Evolutionary conservation across 2,888 invertebrate species (phyloP).

Genomic region (Lycia hirtaria): DNA sequence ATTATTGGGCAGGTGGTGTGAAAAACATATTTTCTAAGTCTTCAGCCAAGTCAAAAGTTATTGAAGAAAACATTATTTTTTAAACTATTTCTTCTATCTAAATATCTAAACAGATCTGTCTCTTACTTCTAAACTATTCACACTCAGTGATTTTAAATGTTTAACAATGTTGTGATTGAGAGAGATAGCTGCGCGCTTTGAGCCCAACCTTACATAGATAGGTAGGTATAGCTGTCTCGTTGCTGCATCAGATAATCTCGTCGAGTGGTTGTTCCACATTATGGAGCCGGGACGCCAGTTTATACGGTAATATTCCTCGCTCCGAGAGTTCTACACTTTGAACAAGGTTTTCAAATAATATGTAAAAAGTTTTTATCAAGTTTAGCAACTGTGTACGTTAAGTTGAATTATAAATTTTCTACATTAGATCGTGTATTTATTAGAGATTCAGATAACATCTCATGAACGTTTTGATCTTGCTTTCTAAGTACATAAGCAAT

Average conservation of each 20-base stretch:
- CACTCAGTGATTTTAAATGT: too few species aligned
- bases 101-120: too few species aligned
- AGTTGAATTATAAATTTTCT: background rate
- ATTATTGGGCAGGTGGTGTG: too few species aligned
- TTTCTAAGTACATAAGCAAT: too few species aligned
- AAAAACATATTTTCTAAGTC: too few species aligned
- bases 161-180: too few species aligned
- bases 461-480: background rate
- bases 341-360: background rate
- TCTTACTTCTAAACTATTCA: too few species aligned
- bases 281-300: slow-evolving; percentile 1
- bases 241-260: slow-evolving; percentile 11
- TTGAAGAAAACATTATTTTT: too few species aligned
- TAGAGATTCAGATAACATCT: background rate
- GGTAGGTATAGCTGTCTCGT: slow-evolving; percentile 1
- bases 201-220: slow-evolving; percentile 1
- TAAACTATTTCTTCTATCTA: too few species aligned
- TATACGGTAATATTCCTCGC: slow-evolving; percentile 1
- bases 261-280: slow-evolving; percentile 13
- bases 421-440: background rate
- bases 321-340: background rate
- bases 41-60: too few species aligned
- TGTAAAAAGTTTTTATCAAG: slow-evolving; percentile 39
- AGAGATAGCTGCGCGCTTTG: too few species aligned
- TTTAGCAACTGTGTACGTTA: background rate